Percentiles rank a stretch among this genome's conserved stretches.
phyloP scores from a whole-genome alignment of 2,797 vertebrate species.

The Hydrocynus forskahlii region DNA sequence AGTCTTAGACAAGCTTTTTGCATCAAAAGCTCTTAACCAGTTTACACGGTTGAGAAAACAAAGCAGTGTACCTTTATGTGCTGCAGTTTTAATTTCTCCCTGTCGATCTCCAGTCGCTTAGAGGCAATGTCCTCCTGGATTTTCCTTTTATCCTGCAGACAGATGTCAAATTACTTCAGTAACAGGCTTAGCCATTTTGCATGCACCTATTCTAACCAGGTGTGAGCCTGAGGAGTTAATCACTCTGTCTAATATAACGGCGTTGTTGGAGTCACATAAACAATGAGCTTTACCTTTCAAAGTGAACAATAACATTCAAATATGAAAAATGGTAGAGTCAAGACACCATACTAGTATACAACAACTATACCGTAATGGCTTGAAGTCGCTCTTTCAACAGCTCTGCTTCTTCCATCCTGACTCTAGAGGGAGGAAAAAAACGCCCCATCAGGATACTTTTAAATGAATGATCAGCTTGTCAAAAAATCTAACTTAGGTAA shows the following conservation, averaged over 20 bases:
- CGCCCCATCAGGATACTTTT: neutral
- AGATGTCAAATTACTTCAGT: neutral
- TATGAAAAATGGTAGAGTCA: neutral
- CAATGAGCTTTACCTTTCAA: neutral
- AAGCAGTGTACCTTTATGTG: constrained; percentile 86
- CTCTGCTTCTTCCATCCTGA: constrained; percentile 90
- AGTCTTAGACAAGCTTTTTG: too few species aligned
- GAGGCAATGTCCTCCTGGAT: constrained; percentile 91
- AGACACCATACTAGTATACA: too few species aligned
- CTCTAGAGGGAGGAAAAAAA: constrained; percentile 53
- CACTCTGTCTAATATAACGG: neutral
- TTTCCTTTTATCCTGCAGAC: constrained; percentile 90
- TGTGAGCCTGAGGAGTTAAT: neutral
- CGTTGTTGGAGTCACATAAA: neutral
- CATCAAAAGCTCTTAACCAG: too few species aligned
- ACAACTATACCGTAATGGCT: constrained; percentile 89
- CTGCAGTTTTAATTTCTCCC: constrained; percentile 92
- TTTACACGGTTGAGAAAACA: too few species aligned
- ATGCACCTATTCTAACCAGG: too few species aligned
- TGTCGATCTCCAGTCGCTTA: constrained; percentile 90
- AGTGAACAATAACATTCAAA: neutral
- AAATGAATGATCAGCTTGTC: neutral
- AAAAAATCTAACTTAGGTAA: too few species aligned
- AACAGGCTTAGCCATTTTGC: neutral
- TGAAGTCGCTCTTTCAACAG: constrained; percentile 92